Conservation (phyloP, 2,888 invertebrate genomes). For the Panzeria rudis region DNA sequence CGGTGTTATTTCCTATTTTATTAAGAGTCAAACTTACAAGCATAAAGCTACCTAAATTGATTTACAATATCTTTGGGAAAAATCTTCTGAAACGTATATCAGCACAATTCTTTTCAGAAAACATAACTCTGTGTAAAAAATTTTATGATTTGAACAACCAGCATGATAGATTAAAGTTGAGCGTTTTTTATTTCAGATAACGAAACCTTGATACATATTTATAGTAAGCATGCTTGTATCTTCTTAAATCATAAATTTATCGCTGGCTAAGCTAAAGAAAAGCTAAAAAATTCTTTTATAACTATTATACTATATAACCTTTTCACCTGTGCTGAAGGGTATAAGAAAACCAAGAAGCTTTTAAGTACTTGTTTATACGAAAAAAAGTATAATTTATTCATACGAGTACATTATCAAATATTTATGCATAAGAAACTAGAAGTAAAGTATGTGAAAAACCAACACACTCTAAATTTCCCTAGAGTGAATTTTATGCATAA, state of each 20-base stretch:
- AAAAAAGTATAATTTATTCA: background rate
- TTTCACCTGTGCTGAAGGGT: background rate
- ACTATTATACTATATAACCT: background rate
- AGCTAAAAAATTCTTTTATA: background rate
- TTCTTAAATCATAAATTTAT: conserved; percentile 1
- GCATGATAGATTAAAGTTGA: too few relatives aligned
- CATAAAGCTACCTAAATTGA: too few relatives aligned
- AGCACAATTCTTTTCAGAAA: too few relatives aligned
- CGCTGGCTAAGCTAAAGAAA: background rate
- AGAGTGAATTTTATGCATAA: conserved; percentile 16
- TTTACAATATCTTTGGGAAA: too few relatives aligned
- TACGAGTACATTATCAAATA: background rate
- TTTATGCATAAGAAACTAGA: conserved; percentile 27
- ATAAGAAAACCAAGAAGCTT: background rate
- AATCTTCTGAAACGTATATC: too few relatives aligned
- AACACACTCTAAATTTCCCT: conserved; percentile 25
- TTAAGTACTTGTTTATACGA: background rate
- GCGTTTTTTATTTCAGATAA: background rate
- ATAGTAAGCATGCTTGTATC: background rate
- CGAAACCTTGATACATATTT: background rate
- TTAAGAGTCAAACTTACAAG: too few relatives aligned
- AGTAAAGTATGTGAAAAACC: conserved; percentile 35
- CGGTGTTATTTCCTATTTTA: too few relatives aligned
- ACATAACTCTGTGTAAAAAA: too few relatives aligned
- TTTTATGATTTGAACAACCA: too few relatives aligned